These are phyloP conservation scores for Acleris laterana DNA, from an alignment of 2,888 invertebrate genomes.

Conservation along the genomic window DNA sequence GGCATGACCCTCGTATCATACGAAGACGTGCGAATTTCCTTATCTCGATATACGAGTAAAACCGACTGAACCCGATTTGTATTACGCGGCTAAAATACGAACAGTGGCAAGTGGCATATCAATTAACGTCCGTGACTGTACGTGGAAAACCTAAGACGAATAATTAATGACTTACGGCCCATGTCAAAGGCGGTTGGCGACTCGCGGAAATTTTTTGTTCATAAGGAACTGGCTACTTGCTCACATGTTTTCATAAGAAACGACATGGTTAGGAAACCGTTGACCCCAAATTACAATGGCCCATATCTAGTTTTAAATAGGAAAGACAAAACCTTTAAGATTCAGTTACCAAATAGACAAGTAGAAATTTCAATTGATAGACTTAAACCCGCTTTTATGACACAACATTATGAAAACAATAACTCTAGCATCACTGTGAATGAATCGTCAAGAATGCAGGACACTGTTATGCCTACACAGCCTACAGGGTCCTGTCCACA, in stretches of 20 bases:
- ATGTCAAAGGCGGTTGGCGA: background rate
- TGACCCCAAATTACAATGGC: constrained; percentile 1
- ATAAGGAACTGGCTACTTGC: constrained; percentile 1
- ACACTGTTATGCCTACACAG: no score
- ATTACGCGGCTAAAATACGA: no score
- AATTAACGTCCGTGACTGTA: no score
- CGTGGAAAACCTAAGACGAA: background rate
- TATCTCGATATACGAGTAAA: no score
- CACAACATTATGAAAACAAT: no score
- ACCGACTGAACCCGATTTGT: no score
- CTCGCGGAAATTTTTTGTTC: background rate
- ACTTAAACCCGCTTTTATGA: background rate
- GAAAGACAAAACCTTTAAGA: background rate
- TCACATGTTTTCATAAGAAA: background rate
- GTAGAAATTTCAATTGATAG: constrained; percentile 1
- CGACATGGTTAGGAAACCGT: background rate
- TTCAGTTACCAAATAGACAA: background rate
- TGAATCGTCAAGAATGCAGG: no score
- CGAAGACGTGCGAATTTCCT: no score
- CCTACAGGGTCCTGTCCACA: no score
- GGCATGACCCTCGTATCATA: no score
- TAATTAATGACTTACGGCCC: background rate
- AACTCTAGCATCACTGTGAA: no score
- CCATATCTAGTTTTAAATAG: background rate
- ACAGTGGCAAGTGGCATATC: no score